Base-by-base conservation (phyloP, 2,113 vertebrate genomes). In the Tonatia bakeri region DNA sequence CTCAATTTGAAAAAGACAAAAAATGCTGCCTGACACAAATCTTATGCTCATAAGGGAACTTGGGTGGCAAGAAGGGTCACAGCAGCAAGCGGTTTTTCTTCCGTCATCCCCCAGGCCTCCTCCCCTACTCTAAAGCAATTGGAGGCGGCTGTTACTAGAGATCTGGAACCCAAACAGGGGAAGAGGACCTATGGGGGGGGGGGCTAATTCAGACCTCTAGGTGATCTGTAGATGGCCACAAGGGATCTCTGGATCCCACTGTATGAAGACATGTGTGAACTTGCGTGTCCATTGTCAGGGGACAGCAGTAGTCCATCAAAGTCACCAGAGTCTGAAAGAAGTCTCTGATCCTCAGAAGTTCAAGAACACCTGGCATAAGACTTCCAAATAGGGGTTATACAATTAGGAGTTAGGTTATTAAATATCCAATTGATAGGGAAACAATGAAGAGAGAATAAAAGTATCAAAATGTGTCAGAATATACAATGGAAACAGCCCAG, bases 381-480 rank as follows among this genome's bases (percentile, higher is more conserved):
- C 54, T 50, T 82, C 7, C 47, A 52, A 43, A 94, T 82, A 81
- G 2, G 47, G 50, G 1, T 38, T 33, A 80, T 24, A 38, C 7
- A 59, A 28, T 67, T n/a, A 16, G 24, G 47, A 70, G 13, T 26
- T 72, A 26, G 40, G 33, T 87, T 59, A 59, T 80, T 87, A 80
- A 47, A 59, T 45, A 72, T 40, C 6, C 24, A 61, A 16, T 17
- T 13, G 38, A 7, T 50, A 20, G 36, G 6, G 38, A 54, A 20
- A 82, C 52, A 94, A 89, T 52, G 22, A 52, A 89, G 56, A 59
- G 14, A n/a, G 22, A 87, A 81, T 40, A 36, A 61, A 75, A 61
- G 5, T 3, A 52, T n/a, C n/a, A 88, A 94, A 38, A 36, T 61
- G 40, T 50, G 31, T 54, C 59, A 56, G 31, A 33, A 19, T 69